A percentile compares a stretch with the other conserved stretches of the same genome.
Conservation (phyloP, 2,888 invertebrate species). For the Noctuana brunneofusca region DNA sequence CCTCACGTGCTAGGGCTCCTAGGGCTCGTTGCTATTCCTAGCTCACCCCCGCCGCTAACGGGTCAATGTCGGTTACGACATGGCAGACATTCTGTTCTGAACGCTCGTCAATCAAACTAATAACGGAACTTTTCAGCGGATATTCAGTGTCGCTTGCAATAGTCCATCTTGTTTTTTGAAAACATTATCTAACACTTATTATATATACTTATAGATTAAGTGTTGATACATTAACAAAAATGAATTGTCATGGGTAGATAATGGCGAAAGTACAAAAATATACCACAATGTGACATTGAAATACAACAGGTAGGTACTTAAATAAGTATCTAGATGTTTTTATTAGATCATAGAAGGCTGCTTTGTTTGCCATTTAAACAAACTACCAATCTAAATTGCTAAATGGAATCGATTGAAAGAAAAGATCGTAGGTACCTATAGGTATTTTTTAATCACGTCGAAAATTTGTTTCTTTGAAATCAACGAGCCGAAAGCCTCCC, state of each 20-base stretch:
- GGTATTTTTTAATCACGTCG: not conserved
- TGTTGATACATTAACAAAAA: too few relatives aligned
- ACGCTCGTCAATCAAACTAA: not conserved
- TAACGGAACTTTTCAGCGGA: not conserved
- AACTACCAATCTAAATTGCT: too few relatives aligned
- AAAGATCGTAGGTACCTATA: not conserved
- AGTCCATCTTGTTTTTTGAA: too few relatives aligned
- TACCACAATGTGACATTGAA: too few relatives aligned
- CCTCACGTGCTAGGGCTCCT: slow-evolving; percentile 33
- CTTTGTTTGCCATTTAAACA: too few relatives aligned
- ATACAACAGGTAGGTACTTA: too few relatives aligned
- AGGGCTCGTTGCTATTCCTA: slow-evolving; percentile 14
- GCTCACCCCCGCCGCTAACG: slow-evolving; percentile 3
- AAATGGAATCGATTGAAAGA: too few relatives aligned
- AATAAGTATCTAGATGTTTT: not conserved
- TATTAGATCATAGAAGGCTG: too few relatives aligned
- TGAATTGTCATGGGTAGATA: too few relatives aligned
- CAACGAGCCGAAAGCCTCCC: not conserved
- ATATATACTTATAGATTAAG: too few relatives aligned
- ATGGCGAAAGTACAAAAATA: too few relatives aligned
- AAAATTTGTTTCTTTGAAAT: not conserved
- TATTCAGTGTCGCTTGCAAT: not conserved
- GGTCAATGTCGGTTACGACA: slow-evolving; percentile 15
- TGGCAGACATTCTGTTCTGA: not conserved
- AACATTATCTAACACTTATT: too few relatives aligned